Percentiles rank a stretch among this genome's conserved stretches.
phyloP scores from a whole-genome alignment of 2,888 invertebrate genomes.

The Lutraria lutraria region DNA sequence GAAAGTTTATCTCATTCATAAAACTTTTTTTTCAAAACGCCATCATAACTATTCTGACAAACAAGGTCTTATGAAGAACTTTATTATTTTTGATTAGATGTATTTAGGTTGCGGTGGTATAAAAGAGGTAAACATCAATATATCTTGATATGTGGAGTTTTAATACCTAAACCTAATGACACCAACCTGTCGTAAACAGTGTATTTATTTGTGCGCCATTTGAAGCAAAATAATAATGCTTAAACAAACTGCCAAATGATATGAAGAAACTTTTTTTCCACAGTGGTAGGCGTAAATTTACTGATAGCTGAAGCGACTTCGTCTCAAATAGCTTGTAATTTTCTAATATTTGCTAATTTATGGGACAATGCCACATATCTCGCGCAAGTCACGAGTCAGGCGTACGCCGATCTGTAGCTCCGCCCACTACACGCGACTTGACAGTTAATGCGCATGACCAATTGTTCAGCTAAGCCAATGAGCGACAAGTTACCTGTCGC shows the following conservation, averaged over 20 bases:
- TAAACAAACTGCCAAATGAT: not conserved
- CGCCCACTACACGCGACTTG: slow-evolving; percentile 69
- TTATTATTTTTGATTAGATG: not conserved
- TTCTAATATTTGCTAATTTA: slow-evolving; percentile 19
- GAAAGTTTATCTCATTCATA: not conserved
- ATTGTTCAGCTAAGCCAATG: slow-evolving; percentile 62
- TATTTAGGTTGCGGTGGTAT: not conserved
- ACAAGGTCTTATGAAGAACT: not conserved
- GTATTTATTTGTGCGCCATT: not conserved
- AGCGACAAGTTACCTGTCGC: slow-evolving; percentile 66
- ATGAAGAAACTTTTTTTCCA: not conserved
- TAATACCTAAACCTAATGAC: not conserved
- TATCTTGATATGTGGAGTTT: not conserved
- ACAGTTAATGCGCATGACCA: slow-evolving; percentile 64
- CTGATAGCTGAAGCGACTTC: not conserved
- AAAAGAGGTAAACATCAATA: not conserved
- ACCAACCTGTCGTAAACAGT: not conserved
- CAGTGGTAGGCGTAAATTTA: not conserved
- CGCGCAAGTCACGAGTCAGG: slow-evolving; percentile 53
- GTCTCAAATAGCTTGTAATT: slow-evolving; percentile 5
- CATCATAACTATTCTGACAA: not conserved
- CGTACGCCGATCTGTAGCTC: slow-evolving; percentile 42
- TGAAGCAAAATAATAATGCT: not conserved
- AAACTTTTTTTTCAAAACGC: not conserved
- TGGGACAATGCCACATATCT: slow-evolving; percentile 30